Conservation (phyloP, 2,113 vertebrate species). For the Stigmatopora argus region DNA sequence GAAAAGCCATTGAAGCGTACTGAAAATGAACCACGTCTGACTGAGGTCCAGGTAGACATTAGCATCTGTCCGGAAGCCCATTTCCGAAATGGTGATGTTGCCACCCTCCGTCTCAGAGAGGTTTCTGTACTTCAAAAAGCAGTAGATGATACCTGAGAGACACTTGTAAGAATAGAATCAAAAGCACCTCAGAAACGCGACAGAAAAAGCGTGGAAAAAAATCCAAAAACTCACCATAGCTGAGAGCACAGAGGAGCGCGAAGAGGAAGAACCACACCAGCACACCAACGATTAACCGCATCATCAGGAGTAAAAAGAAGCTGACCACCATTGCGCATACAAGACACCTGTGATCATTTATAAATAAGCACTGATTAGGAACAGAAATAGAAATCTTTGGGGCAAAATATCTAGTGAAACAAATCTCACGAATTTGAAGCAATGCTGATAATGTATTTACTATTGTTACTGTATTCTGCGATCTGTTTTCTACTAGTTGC, state of each 20-base stretch:
- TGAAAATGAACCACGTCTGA: constrained; percentile 88
- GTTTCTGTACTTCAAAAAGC: constrained; percentile 77
- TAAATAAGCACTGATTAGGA: constrained; percentile 14
- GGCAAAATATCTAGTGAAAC: too few relatives aligned
- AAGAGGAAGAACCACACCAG: constrained; percentile 88
- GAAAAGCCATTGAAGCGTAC: constrained; percentile 50
- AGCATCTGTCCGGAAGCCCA: constrained; percentile 85
- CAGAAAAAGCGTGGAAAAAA: neutral
- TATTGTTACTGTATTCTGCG: too few relatives aligned
- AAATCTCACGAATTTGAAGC: too few relatives aligned
- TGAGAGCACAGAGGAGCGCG: constrained; percentile 77
- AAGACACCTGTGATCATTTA: constrained; percentile 72
- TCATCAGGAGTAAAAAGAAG: constrained; percentile 82
- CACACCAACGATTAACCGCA: constrained; percentile 84
- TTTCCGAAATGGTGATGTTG: constrained; percentile 76
- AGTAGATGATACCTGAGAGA: constrained; percentile 83
- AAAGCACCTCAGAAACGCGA: neutral
- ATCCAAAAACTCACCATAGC: constrained; percentile 72
- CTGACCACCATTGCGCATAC: constrained; percentile 88
- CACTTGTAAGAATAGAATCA: neutral
- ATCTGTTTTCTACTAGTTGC: too few relatives aligned
- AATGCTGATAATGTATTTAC: too few relatives aligned
- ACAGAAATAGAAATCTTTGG: too few relatives aligned
- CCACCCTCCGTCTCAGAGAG: constrained; percentile 72
- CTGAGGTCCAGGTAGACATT: constrained; percentile 82